Conservation (phyloP, 1,140 invertebrate species). For the Drosophila subpulchrella region DNA sequence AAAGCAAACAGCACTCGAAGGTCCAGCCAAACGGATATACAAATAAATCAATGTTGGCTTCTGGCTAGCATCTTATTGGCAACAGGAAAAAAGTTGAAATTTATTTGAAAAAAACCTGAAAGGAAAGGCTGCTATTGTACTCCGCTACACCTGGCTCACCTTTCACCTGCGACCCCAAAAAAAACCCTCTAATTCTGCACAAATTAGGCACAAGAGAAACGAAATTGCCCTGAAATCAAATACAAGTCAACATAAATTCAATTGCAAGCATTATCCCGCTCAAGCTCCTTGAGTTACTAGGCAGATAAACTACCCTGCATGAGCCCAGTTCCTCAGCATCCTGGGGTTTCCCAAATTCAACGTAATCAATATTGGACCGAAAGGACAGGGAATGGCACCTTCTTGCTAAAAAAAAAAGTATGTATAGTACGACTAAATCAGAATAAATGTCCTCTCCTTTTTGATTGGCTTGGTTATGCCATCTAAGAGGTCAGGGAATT, state of each 20-base stretch:
- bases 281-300: slow-evolving; percentile 27
- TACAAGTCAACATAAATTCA: slow-evolving; percentile 38
- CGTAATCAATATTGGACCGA: background rate
- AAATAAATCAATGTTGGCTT: slow-evolving; percentile 57
- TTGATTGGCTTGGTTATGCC: background rate
- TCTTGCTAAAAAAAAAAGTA: too few species aligned
- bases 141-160: slow-evolving; percentile 8
- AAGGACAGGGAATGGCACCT: background rate
- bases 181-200: slow-evolving; percentile 25
- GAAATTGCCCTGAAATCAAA: slow-evolving; percentile 48
- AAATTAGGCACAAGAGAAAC: slow-evolving; percentile 42
- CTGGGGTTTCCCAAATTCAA: background rate
- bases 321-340: background rate
- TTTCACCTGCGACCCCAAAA: slow-evolving; percentile 29
- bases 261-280: slow-evolving; percentile 8
- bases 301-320: slow-evolving; percentile 11
- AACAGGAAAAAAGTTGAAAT: slow-evolving; percentile 14
- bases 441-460: background rate
- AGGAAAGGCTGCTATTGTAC: slow-evolving; percentile 18
- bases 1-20: background rate
- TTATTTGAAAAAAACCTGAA: slow-evolving; percentile 30
- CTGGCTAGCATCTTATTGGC: slow-evolving; percentile 2
- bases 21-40: background rate
- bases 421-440: background rate
- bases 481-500: background rate